Conservation (phyloP, 2,113 vertebrate species). For the Amblyopsis rosae region DNA sequence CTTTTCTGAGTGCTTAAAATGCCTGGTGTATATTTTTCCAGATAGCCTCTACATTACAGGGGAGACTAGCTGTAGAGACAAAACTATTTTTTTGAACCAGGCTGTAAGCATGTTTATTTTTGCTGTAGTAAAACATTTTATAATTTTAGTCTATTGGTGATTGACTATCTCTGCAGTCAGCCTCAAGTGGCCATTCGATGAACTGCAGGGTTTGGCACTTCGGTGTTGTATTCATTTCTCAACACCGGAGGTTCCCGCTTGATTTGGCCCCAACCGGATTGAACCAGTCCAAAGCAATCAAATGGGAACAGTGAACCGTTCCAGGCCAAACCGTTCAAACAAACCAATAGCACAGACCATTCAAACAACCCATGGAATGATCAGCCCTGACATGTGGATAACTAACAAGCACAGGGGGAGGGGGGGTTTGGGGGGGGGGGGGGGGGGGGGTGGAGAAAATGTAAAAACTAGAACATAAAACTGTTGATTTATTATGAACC, state of each 20-base stretch:
- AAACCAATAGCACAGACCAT: constrained; percentile 18
- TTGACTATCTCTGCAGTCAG: too few species aligned
- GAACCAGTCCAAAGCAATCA: constrained; percentile 49
- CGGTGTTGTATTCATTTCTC: too few species aligned
- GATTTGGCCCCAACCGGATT: constrained; percentile 41
- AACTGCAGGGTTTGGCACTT: too few species aligned
- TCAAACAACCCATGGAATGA: constrained; percentile 20
- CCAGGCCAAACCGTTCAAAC: constrained; percentile 14
- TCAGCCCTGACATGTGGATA: constrained; percentile 5
- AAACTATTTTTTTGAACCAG: too few species aligned
- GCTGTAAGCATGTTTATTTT: too few species aligned
- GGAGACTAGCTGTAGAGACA: too few species aligned
- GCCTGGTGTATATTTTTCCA: constrained; percentile 1
- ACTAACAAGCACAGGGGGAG: background rate
- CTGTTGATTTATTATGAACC: background rate
- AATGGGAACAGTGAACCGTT: constrained; percentile 24
- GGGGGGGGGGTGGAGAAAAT: too few species aligned
- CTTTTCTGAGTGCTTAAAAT: too few species aligned
- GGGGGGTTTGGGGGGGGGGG: too few species aligned
- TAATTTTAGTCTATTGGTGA: too few species aligned
- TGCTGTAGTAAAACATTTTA: too few species aligned
- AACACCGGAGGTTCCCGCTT: background rate
- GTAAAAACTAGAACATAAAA: background rate
- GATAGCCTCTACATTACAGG: constrained; percentile 13
- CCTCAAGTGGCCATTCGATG: too few species aligned